Conservation (phyloP, 2,888 invertebrate species). For the Synergus gifuensis region DNA sequence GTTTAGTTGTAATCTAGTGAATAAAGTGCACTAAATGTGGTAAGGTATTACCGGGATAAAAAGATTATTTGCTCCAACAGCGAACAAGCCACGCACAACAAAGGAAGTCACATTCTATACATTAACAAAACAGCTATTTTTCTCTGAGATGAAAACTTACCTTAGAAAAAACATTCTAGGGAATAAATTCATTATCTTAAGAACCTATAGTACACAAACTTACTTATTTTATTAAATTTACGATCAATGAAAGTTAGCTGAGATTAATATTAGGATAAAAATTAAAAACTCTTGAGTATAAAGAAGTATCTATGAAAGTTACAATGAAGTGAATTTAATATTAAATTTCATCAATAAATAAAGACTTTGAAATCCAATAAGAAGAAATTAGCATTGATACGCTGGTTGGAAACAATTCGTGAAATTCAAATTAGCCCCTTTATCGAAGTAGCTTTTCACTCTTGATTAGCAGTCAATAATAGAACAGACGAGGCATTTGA, state of each 20-base stretch:
- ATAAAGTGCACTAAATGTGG: conserved; percentile 22
- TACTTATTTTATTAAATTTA: background rate
- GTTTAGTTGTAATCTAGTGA: conserved; percentile 26
- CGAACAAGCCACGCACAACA: conserved; percentile 41
- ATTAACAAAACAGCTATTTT: background rate
- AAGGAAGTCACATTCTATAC: background rate
- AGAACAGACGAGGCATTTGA: background rate
- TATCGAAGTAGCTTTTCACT: background rate
- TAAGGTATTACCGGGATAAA: conserved; percentile 37
- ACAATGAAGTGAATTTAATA: no score
- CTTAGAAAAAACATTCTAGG: conserved; percentile 28
- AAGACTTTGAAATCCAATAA: background rate
- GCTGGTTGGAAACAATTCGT: background rate
- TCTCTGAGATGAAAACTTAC: conserved; percentile 16
- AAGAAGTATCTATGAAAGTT: background rate
- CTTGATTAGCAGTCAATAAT: background rate
- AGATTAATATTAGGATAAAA: background rate
- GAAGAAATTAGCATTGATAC: background rate
- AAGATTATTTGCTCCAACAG: conserved; percentile 47
- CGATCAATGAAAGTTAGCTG: background rate
- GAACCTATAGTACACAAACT: background rate
- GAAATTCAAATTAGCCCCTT: background rate
- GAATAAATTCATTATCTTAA: conserved; percentile 10
- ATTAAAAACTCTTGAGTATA: background rate
- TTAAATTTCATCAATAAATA: no score